phyloP scores from a whole-genome alignment of 2,113 vertebrate species.

The Nanorana parkeri region DNA sequence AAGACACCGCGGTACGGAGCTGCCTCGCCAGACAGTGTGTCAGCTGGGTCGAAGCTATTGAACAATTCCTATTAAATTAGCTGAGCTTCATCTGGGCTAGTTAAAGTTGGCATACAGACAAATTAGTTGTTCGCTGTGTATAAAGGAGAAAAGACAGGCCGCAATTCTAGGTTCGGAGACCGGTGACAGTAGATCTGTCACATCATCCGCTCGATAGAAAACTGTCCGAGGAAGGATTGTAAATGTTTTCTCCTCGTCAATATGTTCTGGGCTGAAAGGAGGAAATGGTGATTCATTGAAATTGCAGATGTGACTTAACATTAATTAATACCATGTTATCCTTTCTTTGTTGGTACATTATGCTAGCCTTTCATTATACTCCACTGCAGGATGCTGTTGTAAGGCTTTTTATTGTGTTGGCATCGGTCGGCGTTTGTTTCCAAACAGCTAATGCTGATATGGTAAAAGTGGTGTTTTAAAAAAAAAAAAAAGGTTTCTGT shows the following conservation, averaged over 20 bases:
- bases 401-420: background rate
- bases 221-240: conserved; percentile 67
- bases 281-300: conserved; percentile 67
- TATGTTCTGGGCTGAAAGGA: conserved; percentile 64
- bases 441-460: no score
- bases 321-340: conserved; percentile 64
- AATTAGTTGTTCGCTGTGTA: conserved; percentile 76
- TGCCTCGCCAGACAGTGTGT: conserved; percentile 73
- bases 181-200: conserved; percentile 72
- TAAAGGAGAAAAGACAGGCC: conserved; percentile 69
- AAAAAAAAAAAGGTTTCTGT: no score
- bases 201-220: conserved; percentile 72
- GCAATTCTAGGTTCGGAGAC: conserved; percentile 67
- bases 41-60: conserved; percentile 75
- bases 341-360: conserved; percentile 31
- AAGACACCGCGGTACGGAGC: conserved; percentile 66
- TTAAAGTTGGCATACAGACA: conserved; percentile 77
- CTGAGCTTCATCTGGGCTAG: conserved; percentile 73
- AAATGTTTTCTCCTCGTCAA: conserved; percentile 69
- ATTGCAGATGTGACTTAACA: conserved; percentile 58
- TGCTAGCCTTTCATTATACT: background rate
- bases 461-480: no score
- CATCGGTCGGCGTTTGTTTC: no score
- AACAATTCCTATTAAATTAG: conserved; percentile 81
- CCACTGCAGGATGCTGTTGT: background rate